These are phyloP conservation scores for Xestia c-nigrum DNA, from an alignment of 2,888 invertebrate species.

Conservation along the genomic window DNA sequence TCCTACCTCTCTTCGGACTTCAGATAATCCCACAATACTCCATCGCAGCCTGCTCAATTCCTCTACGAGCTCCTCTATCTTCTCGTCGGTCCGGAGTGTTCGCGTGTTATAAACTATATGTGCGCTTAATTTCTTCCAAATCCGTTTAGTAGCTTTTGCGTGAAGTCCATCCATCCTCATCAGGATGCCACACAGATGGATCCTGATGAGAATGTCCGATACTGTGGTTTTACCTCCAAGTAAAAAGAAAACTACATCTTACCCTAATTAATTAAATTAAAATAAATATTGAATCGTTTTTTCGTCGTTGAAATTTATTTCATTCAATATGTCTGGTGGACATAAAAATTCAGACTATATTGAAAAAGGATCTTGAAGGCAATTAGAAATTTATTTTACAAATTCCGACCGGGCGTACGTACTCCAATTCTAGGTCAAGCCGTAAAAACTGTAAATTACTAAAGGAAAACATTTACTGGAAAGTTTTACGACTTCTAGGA, in stretches of 20 bases:
- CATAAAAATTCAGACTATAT: background rate
- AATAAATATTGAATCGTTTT: background rate
- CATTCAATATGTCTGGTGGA: background rate
- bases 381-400: background rate
- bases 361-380: background rate
- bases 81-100: too few relatives aligned
- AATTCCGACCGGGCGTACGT: background rate
- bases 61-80: too few relatives aligned
- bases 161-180: too few relatives aligned
- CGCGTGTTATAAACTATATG: too few relatives aligned
- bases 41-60: too few relatives aligned
- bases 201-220: too few relatives aligned
- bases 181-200: too few relatives aligned
- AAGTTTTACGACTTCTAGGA: background rate
- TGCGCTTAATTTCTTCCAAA: too few relatives aligned
- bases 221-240: background rate
- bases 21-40: too few relatives aligned
- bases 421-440: background rate
- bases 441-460: background rate
- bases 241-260: background rate
- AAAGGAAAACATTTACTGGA: background rate
- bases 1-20: too few relatives aligned
- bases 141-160: too few relatives aligned
- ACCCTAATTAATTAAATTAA: too few relatives aligned
- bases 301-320: background rate